phyloP scores from a whole-genome alignment of 2,888 invertebrate genomes.

The Eutolmus rufibarbis region DNA sequence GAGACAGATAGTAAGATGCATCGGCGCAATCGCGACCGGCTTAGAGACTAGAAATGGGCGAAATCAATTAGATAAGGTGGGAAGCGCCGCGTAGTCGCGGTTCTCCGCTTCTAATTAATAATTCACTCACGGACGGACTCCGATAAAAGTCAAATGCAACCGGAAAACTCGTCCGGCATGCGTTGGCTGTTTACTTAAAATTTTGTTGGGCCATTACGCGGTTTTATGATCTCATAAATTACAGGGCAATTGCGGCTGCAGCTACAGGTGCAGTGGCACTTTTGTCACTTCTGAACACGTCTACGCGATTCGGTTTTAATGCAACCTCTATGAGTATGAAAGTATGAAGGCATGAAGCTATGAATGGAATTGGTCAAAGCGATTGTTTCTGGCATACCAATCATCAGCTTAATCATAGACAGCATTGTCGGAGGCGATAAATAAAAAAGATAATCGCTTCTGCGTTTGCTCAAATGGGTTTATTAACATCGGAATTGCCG shows the following conservation, averaged over 20 bases:
- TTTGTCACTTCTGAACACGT: constrained; percentile 1
- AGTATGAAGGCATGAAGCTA: not conserved
- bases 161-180: constrained; percentile 9
- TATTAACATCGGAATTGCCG: not conserved
- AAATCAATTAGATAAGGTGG: constrained; percentile 9
- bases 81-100: not conserved
- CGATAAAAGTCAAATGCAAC: not conserved
- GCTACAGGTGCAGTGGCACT: not conserved
- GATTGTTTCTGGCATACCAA: not conserved
- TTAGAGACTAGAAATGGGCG: not conserved
- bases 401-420: not conserved
- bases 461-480: not conserved
- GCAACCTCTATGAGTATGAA: not conserved
- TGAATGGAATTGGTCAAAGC: not conserved
- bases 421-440: not conserved
- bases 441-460: not conserved
- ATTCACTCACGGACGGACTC: not conserved
- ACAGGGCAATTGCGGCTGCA: not conserved
- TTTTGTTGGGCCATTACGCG: constrained; percentile 1
- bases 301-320: not conserved
- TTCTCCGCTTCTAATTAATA: not conserved
- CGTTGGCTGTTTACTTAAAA: not conserved
- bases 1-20: not conserved
- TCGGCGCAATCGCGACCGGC: not conserved
- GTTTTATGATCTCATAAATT: constrained; percentile 9